Conservation (phyloP, 2,888 invertebrate species). For the Clusia tigrina region DNA sequence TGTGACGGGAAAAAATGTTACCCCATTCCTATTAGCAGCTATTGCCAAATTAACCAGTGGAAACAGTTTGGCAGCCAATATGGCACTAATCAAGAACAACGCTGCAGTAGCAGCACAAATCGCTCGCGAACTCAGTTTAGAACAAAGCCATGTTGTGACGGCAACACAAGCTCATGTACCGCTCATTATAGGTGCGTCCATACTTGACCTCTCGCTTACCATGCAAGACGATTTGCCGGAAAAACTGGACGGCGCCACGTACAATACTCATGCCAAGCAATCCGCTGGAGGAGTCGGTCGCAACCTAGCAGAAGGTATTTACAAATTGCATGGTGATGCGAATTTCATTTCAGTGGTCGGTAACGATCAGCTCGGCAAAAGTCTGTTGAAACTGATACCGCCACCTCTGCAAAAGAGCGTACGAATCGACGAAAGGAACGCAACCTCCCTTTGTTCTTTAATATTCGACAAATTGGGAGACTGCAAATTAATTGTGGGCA, state of each 20-base stretch:
- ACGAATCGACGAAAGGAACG: conserved; percentile 43
- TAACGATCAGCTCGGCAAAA: conserved; percentile 69
- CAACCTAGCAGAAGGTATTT: conserved; percentile 88
- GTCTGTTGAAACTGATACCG: conserved; percentile 60
- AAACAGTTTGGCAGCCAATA: conserved; percentile 83
- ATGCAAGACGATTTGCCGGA: conserved; percentile 71
- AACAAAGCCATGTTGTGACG: neutral
- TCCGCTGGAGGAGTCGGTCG: conserved; percentile 90
- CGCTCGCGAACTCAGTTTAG: conserved; percentile 69
- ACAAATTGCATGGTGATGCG: conserved; percentile 73
- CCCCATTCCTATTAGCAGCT: conserved; percentile 86
- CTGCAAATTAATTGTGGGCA: conserved; percentile 81
- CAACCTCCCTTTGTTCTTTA: conserved; percentile 79
- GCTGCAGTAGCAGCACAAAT: conserved; percentile 84
- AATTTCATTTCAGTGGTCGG: conserved; percentile 81
- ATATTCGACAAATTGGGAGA: conserved; percentile 79
- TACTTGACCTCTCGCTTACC: conserved; percentile 76
- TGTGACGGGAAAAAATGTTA: conserved; percentile 86
- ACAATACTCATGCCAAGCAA: conserved; percentile 71
- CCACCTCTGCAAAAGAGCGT: conserved; percentile 55
- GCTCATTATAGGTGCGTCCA: conserved; percentile 81
- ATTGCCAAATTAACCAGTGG: conserved; percentile 84
- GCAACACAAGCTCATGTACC: conserved; percentile 34
- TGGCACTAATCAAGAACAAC: conserved; percentile 92
- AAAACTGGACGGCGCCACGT: conserved; percentile 78